Conservation (phyloP, 2,888 invertebrate species). For the Lumbricus terrestris region DNA sequence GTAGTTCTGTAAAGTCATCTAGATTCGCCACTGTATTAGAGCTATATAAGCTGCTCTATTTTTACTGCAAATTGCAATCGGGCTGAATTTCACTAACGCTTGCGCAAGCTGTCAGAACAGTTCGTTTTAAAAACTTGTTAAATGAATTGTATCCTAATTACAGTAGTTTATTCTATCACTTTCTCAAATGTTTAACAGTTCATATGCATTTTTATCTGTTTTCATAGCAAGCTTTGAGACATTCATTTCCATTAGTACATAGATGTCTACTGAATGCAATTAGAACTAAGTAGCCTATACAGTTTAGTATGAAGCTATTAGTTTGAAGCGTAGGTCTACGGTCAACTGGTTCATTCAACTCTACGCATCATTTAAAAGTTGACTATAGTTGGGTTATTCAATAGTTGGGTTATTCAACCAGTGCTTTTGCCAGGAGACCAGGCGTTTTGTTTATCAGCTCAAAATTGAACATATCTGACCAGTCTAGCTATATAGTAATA, state of each 20-base stretch:
- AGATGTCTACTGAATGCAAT: neutral
- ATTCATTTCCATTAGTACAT: neutral
- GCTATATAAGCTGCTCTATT: neutral
- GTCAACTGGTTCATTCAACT: neutral
- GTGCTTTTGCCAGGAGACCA: neutral
- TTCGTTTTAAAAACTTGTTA: neutral
- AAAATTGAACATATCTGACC: neutral
- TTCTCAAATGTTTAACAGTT: neutral
- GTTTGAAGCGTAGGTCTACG: neutral
- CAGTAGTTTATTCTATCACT: neutral
- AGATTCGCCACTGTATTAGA: neutral
- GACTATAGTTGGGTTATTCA: neutral
- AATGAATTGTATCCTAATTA: neutral
- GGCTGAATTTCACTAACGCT: neutral
- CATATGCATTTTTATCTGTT: neutral
- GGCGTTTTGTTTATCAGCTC: too few relatives aligned
- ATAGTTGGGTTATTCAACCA: neutral
- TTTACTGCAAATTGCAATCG: conserved; percentile 3
- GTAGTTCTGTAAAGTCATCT: neutral
- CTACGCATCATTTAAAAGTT: neutral
- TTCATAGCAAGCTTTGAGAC: neutral
- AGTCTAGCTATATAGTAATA: neutral
- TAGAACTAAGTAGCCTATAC: neutral
- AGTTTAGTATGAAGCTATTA: neutral
- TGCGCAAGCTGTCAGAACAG: too few relatives aligned